Percentiles rank a stretch among this genome's conserved stretches.
These are phyloP conservation scores for Ancistrus triradiatus DNA, from an alignment of 2,113 vertebrate genomes.

Conservation along the genomic window DNA sequence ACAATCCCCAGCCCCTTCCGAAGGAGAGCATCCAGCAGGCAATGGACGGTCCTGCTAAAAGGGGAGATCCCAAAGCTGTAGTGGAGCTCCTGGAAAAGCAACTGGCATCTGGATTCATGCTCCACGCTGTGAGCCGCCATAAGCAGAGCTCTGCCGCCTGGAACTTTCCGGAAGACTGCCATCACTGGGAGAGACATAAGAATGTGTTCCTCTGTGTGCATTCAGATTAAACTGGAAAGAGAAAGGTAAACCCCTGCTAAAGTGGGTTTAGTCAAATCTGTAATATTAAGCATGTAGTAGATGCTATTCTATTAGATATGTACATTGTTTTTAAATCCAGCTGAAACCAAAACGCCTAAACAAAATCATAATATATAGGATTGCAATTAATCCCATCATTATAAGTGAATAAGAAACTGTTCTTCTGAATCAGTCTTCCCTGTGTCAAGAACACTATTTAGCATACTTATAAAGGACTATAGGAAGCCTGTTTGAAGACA, in stretches of 20 bases:
- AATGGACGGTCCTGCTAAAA: conserved; percentile 63
- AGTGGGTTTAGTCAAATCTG: too few species aligned
- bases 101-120: conserved; percentile 59
- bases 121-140: conserved; percentile 68
- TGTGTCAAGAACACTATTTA: too few species aligned
- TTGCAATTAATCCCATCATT: too few species aligned
- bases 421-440: too few species aligned
- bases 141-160: conserved; percentile 62
- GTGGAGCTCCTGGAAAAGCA: conserved; percentile 61
- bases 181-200: conserved; percentile 73
- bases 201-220: conserved; percentile 69
- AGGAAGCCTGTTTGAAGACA: too few species aligned
- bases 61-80: conserved; percentile 53
- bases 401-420: too few species aligned
- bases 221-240: conserved; percentile 43
- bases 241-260: neutral
- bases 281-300: too few species aligned
- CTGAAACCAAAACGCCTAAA: too few species aligned
- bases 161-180: conserved; percentile 69
- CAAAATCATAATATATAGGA: too few species aligned
- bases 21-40: conserved; percentile 53
- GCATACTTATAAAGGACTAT: too few species aligned
- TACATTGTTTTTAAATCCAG: too few species aligned
- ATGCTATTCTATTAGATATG: too few species aligned
- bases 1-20: conserved; percentile 54